These are phyloP conservation scores for Actinostola sp. DNA, from an alignment of 92 coral and sea anemone species.

Conservation along the genomic window DNA sequence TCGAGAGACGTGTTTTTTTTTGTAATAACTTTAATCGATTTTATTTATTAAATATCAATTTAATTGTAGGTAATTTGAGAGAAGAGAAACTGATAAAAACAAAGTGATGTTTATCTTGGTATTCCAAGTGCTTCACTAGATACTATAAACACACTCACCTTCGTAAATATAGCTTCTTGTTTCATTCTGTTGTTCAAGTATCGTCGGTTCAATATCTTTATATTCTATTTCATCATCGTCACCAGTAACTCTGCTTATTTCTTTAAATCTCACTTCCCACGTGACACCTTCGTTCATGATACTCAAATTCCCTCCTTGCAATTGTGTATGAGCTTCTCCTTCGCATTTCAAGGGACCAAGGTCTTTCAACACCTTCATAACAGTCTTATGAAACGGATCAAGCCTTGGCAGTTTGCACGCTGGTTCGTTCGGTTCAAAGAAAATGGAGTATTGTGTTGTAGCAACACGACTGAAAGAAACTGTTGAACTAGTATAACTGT, in stretches of 20 bases:
- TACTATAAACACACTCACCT: slow-evolving; percentile 4
- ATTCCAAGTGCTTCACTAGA: neutral
- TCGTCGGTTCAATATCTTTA: neutral
- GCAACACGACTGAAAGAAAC: neutral
- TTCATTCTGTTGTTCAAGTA: neutral
- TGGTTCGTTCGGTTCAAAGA: neutral
- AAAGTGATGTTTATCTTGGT: too few relatives aligned
- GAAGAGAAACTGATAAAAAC: too few relatives aligned
- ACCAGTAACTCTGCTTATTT: neutral
- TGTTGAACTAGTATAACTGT: neutral
- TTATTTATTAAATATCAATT: too few relatives aligned
- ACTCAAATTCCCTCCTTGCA: slow-evolving; percentile 5
- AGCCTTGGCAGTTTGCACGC: slow-evolving; percentile 30
- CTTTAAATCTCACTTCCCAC: neutral
- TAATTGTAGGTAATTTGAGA: too few relatives aligned
- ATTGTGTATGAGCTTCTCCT: neutral
- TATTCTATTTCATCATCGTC: slow-evolving; percentile 8
- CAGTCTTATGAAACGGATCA: slow-evolving; percentile 13
- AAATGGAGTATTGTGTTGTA: neutral
- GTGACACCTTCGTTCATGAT: neutral
- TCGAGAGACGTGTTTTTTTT: too few relatives aligned
- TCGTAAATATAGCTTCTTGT: neutral
- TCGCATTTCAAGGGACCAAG: slow-evolving; percentile 3
- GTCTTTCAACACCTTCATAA: slow-evolving; percentile 1
- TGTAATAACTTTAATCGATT: too few relatives aligned